Base-by-base conservation (phyloP, 2,113 vertebrate species). In the Oryzias woworae region DNA sequence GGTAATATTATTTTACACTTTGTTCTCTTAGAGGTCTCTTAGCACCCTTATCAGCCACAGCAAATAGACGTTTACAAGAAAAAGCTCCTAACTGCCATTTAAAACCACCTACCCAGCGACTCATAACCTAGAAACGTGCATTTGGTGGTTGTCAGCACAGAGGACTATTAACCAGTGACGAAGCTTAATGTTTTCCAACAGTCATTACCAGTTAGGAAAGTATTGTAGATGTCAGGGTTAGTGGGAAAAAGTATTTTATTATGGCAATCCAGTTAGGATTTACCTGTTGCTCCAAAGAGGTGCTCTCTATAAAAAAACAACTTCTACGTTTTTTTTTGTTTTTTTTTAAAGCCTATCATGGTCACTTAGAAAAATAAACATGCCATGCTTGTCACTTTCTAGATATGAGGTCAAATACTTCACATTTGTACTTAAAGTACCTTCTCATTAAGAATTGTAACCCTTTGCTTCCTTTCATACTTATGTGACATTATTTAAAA, bases 1-100 rank as follows among this genome's bases (percentile, higher is more conserved):
- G 22, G 4, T 14, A 7, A 1, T 20, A 3, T 42, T 23, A 31
- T 46, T 28, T 60, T 48, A 66, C n/a, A 45, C 22, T 22, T 61
- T 62, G 7, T 56, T 62, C 20, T 24, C 13, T 17, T 28, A 36
- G 17, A 18, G 22, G 8, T 46, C 41, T 58, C 14, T 26, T 47
- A 14, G 55, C 15, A 12, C 17, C 44, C 20, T 1, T 54, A 26
- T 65, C 61, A 48, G 44, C 17, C n/a, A 42, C 47, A 53, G 60
- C 42, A 41, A 43, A 49, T 20, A 24, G 24, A 55, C 16, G 47
- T 58, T 71, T 64, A 48, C 22, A 53, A 28, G 53, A 46, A 28
- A 46, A 60, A 56, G 20, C 47, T 62, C 24, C 51, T 18, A 28
- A 44, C 51, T 28, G 45, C 51, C 20, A 2, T 18, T 53, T 45